phyloP scores from a whole-genome alignment of 2,113 vertebrate species.

The rat (Rattus norvegicus) region GRCr8 NC_086037.1:7254501-7255000 shows the following conservation, averaged over 20 bases:
- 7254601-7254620: conserved; percentile 57
- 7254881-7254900: conserved; percentile 85
- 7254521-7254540: conserved; percentile 62
- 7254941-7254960: conserved; percentile 73
- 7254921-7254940: conserved; percentile 84
- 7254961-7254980: conserved; percentile 78
- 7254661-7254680: conserved; percentile 64
- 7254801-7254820: conserved; percentile 88
- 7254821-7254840: conserved; percentile 88
- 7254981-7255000: conserved; percentile 73
- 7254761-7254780: conserved; percentile 86
- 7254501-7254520: conserved; percentile 45
- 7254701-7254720: conserved; percentile 69
- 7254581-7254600: conserved; percentile 70
- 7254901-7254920: conserved; percentile 84
- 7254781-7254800: conserved; percentile 89
- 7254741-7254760: conserved; percentile 84
- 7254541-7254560: conserved; percentile 54
- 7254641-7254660: conserved; percentile 71
- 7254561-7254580: conserved; percentile 73
- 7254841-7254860: conserved; percentile 87
- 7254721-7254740: conserved; percentile 80
- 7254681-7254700: conserved; percentile 65
- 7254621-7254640: conserved; percentile 71
- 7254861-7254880: conserved; percentile 84